phyloP scores from a whole-genome alignment of 2,797 vertebrate genomes.

The Yasuhikotakia modesta region DNA sequence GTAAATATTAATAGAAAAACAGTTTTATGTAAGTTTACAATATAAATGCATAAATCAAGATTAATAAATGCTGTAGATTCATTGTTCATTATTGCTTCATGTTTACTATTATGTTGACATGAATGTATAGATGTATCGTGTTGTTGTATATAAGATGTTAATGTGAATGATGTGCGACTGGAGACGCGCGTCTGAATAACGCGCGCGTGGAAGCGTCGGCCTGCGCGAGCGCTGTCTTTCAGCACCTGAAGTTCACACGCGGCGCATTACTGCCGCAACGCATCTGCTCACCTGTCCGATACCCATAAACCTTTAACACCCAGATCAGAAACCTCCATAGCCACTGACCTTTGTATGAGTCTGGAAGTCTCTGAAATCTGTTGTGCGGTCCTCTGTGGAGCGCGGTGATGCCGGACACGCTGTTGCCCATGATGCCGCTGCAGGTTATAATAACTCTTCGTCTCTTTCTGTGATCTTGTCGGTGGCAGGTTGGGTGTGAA shows the following conservation, averaged over 20 bases:
- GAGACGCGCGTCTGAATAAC: no score
- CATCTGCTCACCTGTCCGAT: no score
- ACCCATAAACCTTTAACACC: no score
- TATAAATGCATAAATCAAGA: neutral
- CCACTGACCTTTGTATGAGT: conserved; percentile 70
- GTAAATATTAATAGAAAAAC: neutral
- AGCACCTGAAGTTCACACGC: conserved; percentile 61
- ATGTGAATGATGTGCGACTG: no score
- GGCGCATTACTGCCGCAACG: no score
- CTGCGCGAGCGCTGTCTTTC: conserved; percentile 72
- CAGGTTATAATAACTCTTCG: conserved; percentile 1
- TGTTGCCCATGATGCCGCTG: conserved; percentile 65
- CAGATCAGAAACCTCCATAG: no score
- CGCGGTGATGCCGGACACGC: conserved; percentile 63
- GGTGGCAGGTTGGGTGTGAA: conserved; percentile 5
- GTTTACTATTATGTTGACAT: no score
- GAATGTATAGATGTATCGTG: no score
- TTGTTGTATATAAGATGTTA: no score
- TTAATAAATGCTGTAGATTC: no score
- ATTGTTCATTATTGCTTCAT: no score
- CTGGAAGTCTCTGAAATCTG: conserved; percentile 69
- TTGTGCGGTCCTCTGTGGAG: conserved; percentile 69
- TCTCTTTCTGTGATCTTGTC: neutral
- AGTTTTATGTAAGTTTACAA: neutral
- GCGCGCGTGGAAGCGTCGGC: neutral